Base-by-base conservation (phyloP, 1,140 invertebrate genomes). In the Calycopis cecrops region DNA sequence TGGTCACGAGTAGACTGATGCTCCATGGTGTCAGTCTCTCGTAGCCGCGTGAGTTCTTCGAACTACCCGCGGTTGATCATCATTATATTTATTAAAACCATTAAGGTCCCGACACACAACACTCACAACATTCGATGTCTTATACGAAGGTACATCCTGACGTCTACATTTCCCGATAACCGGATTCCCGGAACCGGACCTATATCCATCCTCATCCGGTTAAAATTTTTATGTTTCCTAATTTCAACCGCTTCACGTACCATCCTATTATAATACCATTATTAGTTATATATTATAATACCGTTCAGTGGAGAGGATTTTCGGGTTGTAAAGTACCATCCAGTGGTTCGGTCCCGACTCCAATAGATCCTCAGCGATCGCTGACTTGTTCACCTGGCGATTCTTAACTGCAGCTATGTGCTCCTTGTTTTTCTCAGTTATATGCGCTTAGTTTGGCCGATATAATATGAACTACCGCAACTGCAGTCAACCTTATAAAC, bases 351-450 rank as follows among this genome's bases (percentile, higher is more conserved):
- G 6, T 16, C 49, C 28, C 50, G 12, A 11, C 6, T 37, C 16
- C 12, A 54, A n/a, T 8, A 65, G 55, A 53, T 59, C 37, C 44
- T 55, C 48, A 17, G 33, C 28, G 3, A 60, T 38, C 12, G 55
- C 55, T 1, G 21, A 50, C 7, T 50, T 56, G 7, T 49, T 16
- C 9, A 34, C 6, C 21, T 50, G 37, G 28, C 4, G 9, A 33
- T 56, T 56, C 37, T 56, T 56, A 6, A 50, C 47, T 28, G 35
- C 55, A 6, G 21, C 11, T 38, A 56, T 56, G 48, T 56, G 47
- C 40, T 56, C 55, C 12, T 56, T 50, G n/a, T 50, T 18, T 33
- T 48, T 34, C 14, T 16, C 12, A n/a, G 54, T n/a, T n/a, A n/a
- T n/a, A n/a, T n/a, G n/a, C n/a, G n/a, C n/a, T n/a, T n/a, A n/a